phyloP scores from a whole-genome alignment of 2,888 invertebrate genomes.

The Liodrosophila aerea region DNA sequence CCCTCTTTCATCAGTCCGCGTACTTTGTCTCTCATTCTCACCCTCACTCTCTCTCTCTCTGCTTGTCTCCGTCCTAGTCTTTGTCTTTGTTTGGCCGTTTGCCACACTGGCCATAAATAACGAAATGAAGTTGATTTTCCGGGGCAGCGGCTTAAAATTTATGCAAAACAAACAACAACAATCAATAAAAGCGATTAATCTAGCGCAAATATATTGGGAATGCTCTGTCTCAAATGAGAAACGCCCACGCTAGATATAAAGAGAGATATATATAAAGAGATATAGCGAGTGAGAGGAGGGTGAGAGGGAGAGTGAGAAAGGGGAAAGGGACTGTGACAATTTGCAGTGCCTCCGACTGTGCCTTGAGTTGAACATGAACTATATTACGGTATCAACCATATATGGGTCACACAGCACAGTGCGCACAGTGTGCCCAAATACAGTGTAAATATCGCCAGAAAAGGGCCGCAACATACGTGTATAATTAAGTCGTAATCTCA shows the following conservation, averaged over 20 bases:
- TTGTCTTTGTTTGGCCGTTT: neutral
- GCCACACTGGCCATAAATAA: slow-evolving; percentile 15
- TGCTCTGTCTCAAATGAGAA: slow-evolving; percentile 17
- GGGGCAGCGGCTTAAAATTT: slow-evolving; percentile 37
- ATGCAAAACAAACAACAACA: slow-evolving; percentile 53
- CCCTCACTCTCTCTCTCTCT: too few relatives aligned
- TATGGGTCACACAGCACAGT: slow-evolving; percentile 32
- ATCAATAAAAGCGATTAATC: slow-evolving; percentile 64
- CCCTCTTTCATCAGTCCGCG: too few relatives aligned
- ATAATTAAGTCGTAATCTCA: too few relatives aligned
- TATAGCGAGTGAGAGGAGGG: neutral
- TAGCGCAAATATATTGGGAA: slow-evolving; percentile 36
- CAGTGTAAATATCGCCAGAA: neutral
- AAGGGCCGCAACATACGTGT: too few relatives aligned
- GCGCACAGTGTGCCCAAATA: slow-evolving; percentile 7
- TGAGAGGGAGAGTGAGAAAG: too few relatives aligned
- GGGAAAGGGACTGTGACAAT: slow-evolving; percentile 1
- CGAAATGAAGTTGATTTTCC: slow-evolving; percentile 21
- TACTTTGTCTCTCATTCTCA: neutral
- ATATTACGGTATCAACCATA: slow-evolving; percentile 39
- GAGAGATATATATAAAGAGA: neutral
- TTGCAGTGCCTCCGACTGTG: neutral
- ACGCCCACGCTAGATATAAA: slow-evolving; percentile 10
- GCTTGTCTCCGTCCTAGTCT: neutral
- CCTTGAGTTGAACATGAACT: slow-evolving; percentile 8